These are phyloP conservation scores for Rhinogobius similis DNA, from an alignment of 2,113 vertebrate genomes.

Conservation along the genomic window DNA sequence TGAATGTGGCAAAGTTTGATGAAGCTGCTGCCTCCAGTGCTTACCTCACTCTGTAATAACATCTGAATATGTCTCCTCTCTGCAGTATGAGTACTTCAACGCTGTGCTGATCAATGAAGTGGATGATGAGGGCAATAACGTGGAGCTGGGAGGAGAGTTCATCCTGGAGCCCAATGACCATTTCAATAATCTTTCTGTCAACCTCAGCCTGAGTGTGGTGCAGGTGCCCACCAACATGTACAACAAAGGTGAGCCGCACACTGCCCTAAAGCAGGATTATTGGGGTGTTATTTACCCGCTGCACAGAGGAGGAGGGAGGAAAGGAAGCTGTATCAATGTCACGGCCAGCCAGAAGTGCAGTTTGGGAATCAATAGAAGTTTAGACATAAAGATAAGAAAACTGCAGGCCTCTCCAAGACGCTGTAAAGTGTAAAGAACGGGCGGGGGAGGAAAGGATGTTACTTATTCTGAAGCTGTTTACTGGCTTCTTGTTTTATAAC, in stretches of 20 bases:
- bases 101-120: slow-evolving; percentile 95
- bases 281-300: slow-evolving; percentile 20
- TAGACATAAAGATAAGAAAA: slow-evolving; percentile 42
- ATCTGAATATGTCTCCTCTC: not conserved
- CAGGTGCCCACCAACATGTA: slow-evolving; percentile 99
- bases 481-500: slow-evolving; percentile 42
- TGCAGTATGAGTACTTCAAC: slow-evolving; percentile 96
- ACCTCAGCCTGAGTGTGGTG: slow-evolving; percentile 94
- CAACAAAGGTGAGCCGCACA: slow-evolving; percentile 83
- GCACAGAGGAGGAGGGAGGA: slow-evolving; percentile 27
- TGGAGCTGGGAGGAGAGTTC: slow-evolving; percentile 95
- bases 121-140: slow-evolving; percentile 89
- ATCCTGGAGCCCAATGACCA: slow-evolving; percentile 94
- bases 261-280: not conserved
- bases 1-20: not conserved
- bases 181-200: slow-evolving; percentile 96
- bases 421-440: slow-evolving; percentile 7
- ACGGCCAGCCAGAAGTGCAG: slow-evolving; percentile 31
- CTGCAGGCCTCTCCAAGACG: slow-evolving; percentile 28
- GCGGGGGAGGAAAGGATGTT: slow-evolving; percentile 28
- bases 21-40: not conserved
- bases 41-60: slow-evolving; percentile 3
- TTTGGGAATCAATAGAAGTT: slow-evolving; percentile 62
- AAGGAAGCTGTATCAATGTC: slow-evolving; percentile 41
- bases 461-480: slow-evolving; percentile 49